Evolutionary conservation across 2,113 vertebrate species (phyloP).

Genomic region (Turdus rufiventris): DNA sequence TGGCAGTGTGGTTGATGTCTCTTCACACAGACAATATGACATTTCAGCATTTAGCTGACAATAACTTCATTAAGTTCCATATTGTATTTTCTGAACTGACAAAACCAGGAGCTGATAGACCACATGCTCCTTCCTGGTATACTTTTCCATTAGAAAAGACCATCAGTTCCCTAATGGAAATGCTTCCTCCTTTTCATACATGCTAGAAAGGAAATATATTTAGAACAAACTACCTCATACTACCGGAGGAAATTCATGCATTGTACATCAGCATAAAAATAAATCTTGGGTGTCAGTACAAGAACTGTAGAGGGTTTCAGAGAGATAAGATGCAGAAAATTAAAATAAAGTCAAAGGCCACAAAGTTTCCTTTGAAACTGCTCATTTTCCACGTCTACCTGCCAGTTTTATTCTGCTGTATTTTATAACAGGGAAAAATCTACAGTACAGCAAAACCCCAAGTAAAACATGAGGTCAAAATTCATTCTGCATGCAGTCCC

Average conservation of each 20-base stretch:
- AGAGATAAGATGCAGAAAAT: not conserved
- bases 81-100: conserved; percentile 8
- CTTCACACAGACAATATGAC: conserved; percentile 16
- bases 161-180: not conserved
- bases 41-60: conserved; percentile 19
- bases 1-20: not conserved
- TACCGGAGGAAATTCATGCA: not conserved
- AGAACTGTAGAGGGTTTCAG: not conserved
- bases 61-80: conserved; percentile 4
- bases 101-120: not conserved
- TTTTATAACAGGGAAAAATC: not conserved
- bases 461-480: conserved; percentile 39
- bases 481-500: conserved; percentile 63
- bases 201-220: not conserved
- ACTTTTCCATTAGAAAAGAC: not conserved
- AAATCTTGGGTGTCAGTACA: not conserved
- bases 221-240: not conserved
- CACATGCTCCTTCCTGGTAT: not conserved
- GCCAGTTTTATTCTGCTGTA: not conserved
- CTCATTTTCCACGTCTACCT: not conserved
- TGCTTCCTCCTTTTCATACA: not conserved
- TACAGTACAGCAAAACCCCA: not conserved
- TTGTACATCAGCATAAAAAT: not conserved
- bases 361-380: not conserved
- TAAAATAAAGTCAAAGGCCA: not conserved